Conservation (phyloP, 2,797 vertebrate genomes). For the Karalla daura region DNA sequence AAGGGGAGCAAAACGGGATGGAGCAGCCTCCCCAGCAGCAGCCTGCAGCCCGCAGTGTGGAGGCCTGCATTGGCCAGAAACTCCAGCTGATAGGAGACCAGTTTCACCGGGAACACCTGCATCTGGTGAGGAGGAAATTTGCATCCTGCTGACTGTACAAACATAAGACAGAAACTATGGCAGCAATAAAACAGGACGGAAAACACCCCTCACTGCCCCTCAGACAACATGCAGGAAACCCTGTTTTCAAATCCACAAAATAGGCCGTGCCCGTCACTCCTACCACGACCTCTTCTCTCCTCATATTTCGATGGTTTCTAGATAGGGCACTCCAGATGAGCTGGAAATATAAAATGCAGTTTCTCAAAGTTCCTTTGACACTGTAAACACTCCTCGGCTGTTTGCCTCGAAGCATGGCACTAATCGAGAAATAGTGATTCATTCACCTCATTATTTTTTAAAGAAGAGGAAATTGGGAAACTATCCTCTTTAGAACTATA, state of each 20-base stretch:
- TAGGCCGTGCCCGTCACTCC: conserved; percentile 7
- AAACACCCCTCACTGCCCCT: not conserved
- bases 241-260: conserved; percentile 14
- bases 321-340: conserved; percentile 3
- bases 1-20: conserved; percentile 65
- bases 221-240: not conserved
- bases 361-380: not conserved
- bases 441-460: conserved; percentile 4
- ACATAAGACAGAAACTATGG: conserved; percentile 14
- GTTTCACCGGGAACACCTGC: conserved; percentile 85
- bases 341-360: not conserved
- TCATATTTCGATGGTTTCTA: not conserved
- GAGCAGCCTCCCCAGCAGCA: conserved; percentile 67
- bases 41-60: conserved; percentile 71
- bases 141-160: conserved; percentile 15
- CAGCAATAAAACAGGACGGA: not conserved
- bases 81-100: conserved; percentile 88
- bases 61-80: conserved; percentile 84
- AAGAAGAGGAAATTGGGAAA: not conserved
- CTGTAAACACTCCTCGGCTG: not conserved
- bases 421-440: not conserved
- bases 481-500: not conserved
- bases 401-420: not conserved
- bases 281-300: not conserved
- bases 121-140: conserved; percentile 78